Percentiles rank a stretch among this genome's conserved stretches.
phyloP scores from a whole-genome alignment of 2,113 vertebrate genomes.

The Muntiacus muntjak region DNA sequence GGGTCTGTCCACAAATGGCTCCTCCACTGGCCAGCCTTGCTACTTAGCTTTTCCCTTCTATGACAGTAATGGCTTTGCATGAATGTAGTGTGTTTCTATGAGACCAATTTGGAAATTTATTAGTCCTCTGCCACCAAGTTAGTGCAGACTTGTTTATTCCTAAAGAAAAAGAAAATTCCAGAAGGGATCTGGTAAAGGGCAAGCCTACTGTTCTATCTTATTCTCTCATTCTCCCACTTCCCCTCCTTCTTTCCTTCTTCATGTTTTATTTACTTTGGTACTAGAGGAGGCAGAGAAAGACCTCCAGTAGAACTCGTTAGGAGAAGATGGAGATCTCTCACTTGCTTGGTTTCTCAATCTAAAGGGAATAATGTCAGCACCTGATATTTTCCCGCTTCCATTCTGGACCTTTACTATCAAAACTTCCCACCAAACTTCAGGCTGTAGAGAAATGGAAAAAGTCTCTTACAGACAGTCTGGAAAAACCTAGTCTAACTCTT shows the following conservation, averaged over 20 bases:
- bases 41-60: not conserved
- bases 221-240: not conserved
- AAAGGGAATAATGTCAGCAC: not conserved
- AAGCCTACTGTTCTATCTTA: not conserved
- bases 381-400: not conserved
- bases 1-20: not conserved
- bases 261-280: not conserved
- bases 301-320: not conserved
- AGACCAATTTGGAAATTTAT: not conserved
- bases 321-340: not conserved
- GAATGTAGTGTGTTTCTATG: not conserved
- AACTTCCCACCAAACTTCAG: not conserved
- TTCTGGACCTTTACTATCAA: not conserved
- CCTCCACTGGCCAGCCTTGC: not conserved
- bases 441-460: not conserved
- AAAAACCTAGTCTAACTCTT: not conserved
- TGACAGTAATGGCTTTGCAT: not conserved
- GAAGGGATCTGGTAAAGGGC: not conserved
- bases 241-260: not conserved
- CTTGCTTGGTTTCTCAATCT: not conserved
- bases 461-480: not conserved
- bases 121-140: not conserved
- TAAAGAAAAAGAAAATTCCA: not conserved
- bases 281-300: not conserved
- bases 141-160: not conserved